These are phyloP conservation scores for Falcaria lacertinaria DNA, from an alignment of 2,888 invertebrate genomes.

Conservation along the genomic window DNA sequence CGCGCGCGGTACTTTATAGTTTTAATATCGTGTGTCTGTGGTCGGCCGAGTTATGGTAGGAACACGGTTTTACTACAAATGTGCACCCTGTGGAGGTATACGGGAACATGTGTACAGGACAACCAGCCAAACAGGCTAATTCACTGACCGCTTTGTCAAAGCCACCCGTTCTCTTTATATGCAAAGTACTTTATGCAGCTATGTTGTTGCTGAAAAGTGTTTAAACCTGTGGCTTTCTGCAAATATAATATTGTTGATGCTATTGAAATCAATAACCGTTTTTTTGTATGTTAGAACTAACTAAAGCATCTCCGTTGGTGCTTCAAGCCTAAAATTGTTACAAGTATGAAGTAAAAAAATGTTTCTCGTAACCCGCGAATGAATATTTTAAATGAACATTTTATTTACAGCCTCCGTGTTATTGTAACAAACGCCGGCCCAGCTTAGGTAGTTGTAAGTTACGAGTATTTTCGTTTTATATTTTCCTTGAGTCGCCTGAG, in stretches of 20 bases:
- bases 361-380: slow-evolving; percentile 7
- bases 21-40: slow-evolving; percentile 71
- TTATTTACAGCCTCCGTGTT: slow-evolving; percentile 49
- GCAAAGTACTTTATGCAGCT: not conserved
- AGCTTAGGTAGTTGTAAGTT: slow-evolving; percentile 60
- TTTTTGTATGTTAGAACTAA: too few species aligned
- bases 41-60: slow-evolving; percentile 52
- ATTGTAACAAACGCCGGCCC: slow-evolving; percentile 48
- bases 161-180: slow-evolving; percentile 4
- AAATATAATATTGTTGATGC: not conserved
- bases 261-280: too few species aligned
- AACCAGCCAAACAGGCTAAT: slow-evolving; percentile 25
- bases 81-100: slow-evolving; percentile 38
- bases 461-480: slow-evolving; percentile 71
- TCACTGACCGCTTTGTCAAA: slow-evolving; percentile 31
- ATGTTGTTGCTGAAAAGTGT: not conserved
- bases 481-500: slow-evolving; percentile 54
- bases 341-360: not conserved
- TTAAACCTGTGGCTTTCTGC: not conserved
- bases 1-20: slow-evolving; percentile 71
- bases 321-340: too few species aligned
- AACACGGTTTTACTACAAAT: slow-evolving; percentile 62
- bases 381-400: slow-evolving; percentile 53
- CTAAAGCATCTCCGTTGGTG: too few species aligned
- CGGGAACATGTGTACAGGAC: slow-evolving; percentile 33